Evolutionary conservation across 2,113 vertebrate genomes (phyloP), one percentile per base, ranked within the genome.

Genomic region (Misgurnus anguillicaudatus): DNA sequence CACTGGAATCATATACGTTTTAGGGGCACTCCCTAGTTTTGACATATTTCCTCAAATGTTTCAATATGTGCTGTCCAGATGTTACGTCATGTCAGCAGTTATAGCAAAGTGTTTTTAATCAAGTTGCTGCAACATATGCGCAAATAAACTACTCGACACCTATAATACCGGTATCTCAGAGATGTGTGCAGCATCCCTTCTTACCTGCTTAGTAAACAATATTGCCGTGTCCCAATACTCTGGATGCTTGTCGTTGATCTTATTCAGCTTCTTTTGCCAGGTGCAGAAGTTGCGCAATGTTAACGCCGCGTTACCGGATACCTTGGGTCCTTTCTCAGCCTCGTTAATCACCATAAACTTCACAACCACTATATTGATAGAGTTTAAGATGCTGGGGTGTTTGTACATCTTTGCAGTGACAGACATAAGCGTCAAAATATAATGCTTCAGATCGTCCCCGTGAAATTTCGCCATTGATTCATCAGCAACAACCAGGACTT

Each of bases 181-280:
- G n/a, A n/a, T 31, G 24, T 31, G 24, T 31, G 63, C 48, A 47
- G 45, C 11, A 92, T 68, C 4, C 87, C 90, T 53, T 82, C 91
- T 94, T 94, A 99, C 98, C 98, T 98, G 94, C 89, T 96, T 96
- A 48, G 97, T 99, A 90, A 99, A 99, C 66, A 99, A 95, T 83
- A 99, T 95, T 64, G 98, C 97, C 0, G 98, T 99, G 90, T 99
- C 98, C 96, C 97, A 99, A 83, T 98, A 98, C 36, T 98, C 98
- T 0, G 95, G 94, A 80, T 98, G 95, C 87, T 98, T 98, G 90
- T 98, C 98, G 81, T 91, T 98, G 87, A 91, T 93, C 88, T 97
- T 98, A 90, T 98, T 98, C 89, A 97, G 92, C 87, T 97, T 98
- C 89, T 97, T 98, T 88, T 99, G 98, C 98, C 98, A 99, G 67